phyloP scores from a whole-genome alignment of 2,888 invertebrate genomes.

The Drosophila gaucha region DNA sequence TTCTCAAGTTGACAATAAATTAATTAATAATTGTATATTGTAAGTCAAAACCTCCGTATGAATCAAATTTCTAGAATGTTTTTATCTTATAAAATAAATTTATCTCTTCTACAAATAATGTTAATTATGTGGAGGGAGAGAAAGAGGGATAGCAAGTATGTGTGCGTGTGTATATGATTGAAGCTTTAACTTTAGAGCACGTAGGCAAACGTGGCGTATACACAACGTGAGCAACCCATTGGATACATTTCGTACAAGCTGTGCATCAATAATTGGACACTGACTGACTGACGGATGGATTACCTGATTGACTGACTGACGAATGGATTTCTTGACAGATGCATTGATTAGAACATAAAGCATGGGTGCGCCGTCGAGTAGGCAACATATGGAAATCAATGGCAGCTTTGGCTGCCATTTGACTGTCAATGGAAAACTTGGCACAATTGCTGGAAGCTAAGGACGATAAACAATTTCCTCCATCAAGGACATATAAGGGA shows the following conservation, averaged over 20 bases:
- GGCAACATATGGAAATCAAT: constrained; percentile 41
- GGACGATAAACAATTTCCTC: constrained; percentile 46
- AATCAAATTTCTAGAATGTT: not conserved
- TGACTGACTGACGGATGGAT: not conserved
- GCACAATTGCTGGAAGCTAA: constrained; percentile 32
- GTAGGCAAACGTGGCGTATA: constrained; percentile 48
- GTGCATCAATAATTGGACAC: constrained; percentile 43
- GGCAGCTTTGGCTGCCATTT: constrained; percentile 17
- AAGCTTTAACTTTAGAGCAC: constrained; percentile 36
- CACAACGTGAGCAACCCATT: constrained; percentile 27
- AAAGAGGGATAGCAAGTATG: not conserved
- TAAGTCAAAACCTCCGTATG: not conserved
- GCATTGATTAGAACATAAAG: constrained; percentile 28
- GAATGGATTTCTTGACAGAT: constrained; percentile 24
- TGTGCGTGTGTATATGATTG: constrained; percentile 1
- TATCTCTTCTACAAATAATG: constrained; percentile 18
- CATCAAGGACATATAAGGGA: constrained; percentile 59
- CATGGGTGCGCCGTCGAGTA: constrained; percentile 15
- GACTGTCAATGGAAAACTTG: constrained; percentile 21
- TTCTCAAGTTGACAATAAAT: too few relatives aligned
- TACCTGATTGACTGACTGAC: not conserved
- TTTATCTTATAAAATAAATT: not conserved
- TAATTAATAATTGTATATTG: too few relatives aligned
- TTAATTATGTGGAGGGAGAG: constrained; percentile 3
- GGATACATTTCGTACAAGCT: constrained; percentile 48